These are phyloP conservation scores for Molossus alvarezi DNA, from an alignment of 2,797 vertebrate genomes.

Conservation along the genomic window DNA sequence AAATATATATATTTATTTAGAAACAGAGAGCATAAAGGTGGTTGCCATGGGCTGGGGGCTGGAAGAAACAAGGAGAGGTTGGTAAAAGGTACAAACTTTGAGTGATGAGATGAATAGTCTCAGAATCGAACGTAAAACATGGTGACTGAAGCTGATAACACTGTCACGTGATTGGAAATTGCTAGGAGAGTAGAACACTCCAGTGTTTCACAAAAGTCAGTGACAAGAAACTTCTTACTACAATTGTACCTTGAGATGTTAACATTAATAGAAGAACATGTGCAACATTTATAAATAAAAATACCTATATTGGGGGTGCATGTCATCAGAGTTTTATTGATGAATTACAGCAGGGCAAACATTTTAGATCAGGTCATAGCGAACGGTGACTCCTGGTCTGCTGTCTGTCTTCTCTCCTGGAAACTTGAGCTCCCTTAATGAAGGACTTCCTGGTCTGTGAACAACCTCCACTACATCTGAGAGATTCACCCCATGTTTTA, in stretches of 20 bases:
- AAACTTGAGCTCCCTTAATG: not conserved
- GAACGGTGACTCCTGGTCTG: not conserved
- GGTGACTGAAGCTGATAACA: not conserved
- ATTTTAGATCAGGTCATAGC: not conserved
- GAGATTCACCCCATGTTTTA: not conserved
- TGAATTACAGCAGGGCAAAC: not conserved
- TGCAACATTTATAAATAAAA: not conserved
- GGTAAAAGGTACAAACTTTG: not conserved
- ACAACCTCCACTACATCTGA: not conserved
- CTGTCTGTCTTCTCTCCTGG: not conserved
- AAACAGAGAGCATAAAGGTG: not conserved
- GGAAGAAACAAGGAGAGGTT: not conserved
- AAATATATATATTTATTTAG: not conserved
- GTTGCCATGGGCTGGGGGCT: not conserved
- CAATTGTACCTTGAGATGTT: not conserved
- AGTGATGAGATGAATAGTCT: not conserved
- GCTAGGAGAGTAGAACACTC: not conserved
- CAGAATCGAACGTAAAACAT: not conserved
- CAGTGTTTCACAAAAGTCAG: not conserved
- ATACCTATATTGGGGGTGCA: not conserved
- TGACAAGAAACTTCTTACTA: not conserved
- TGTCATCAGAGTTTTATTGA: not conserved
- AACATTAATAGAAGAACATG: not conserved
- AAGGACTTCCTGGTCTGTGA: not conserved
- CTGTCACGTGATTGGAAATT: not conserved